phyloP scores from a whole-genome alignment of 2,888 invertebrate genomes.

The Chaetoderma sp. region DNA sequence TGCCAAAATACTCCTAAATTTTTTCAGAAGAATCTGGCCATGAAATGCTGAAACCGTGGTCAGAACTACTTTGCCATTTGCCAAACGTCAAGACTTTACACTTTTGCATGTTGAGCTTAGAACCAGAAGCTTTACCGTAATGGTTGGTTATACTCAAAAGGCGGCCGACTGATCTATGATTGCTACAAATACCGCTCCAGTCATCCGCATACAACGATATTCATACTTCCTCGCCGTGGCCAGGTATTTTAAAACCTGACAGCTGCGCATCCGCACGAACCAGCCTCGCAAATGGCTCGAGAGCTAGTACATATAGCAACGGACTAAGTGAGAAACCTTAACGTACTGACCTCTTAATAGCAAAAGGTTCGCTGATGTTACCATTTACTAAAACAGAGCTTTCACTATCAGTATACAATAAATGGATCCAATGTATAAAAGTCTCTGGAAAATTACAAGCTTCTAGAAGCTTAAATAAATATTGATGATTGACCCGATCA shows the following conservation, averaged over 20 bases:
- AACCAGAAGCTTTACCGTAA: not conserved
- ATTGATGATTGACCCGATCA: constrained; percentile 18
- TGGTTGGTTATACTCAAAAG: not conserved
- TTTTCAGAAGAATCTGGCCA: not conserved
- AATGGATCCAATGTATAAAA: constrained; percentile 5
- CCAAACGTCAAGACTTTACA: not conserved
- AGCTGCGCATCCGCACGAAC: constrained; percentile 1
- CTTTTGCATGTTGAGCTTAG: not conserved
- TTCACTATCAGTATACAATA: not conserved
- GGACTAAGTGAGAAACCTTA: constrained; percentile 16
- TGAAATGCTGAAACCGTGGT: not conserved
- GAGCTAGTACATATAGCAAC: constrained; percentile 6
- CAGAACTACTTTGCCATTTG: not conserved
- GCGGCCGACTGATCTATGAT: not conserved
- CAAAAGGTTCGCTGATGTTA: not conserved
- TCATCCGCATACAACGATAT: constrained; percentile 10
- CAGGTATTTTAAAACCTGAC: constrained; percentile 7
- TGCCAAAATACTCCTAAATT: not conserved
- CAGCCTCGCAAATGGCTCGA: constrained; percentile 2
- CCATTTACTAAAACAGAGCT: constrained; percentile 9
- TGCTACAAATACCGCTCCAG: not conserved
- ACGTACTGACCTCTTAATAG: constrained; percentile 1
- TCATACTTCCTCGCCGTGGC: not conserved
- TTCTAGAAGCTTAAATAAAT: not conserved
- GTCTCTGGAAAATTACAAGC: constrained; percentile 4